These are phyloP conservation scores for Andrena praecox DNA, from an alignment of 2,888 invertebrate genomes.

Conservation along the genomic window DNA sequence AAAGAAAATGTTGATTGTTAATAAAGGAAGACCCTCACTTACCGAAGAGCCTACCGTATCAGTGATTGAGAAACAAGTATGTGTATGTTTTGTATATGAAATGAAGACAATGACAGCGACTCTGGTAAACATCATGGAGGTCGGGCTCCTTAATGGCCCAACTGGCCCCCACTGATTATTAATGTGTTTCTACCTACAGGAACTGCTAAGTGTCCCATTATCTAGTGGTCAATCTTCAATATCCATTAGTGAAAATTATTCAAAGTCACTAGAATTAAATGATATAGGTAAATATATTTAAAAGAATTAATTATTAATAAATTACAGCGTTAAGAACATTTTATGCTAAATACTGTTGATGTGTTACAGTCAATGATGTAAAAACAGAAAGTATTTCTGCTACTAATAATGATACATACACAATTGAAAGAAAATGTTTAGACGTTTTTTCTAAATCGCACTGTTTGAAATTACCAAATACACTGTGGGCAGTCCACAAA, in stretches of 20 bases:
- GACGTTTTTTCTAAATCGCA: not conserved
- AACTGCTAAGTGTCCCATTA: not conserved
- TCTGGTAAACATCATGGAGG: no score
- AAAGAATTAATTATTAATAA: not conserved
- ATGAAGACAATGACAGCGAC: no score
- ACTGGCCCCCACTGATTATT: no score
- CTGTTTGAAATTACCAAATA: not conserved
- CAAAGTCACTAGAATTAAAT: not conserved
- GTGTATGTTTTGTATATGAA: no score
- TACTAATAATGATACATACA: no score
- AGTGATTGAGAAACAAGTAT: no score
- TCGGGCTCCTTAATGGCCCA: no score
- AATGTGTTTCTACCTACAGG: not conserved
- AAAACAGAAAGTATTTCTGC: not conserved
- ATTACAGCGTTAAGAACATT: not conserved
- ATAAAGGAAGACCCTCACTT: no score
- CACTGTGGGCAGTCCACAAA: slow-evolving; percentile 4
- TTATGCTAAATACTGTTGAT: not conserved
- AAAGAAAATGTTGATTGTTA: no score
- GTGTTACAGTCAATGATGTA: not conserved
- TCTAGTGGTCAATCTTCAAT: not conserved
- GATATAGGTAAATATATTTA: slow-evolving; percentile 1
- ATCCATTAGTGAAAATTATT: not conserved
- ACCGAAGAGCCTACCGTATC: no score
- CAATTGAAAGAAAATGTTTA: not conserved